phyloP scores from a whole-genome alignment of 1,140 invertebrate genomes.

The Caenorhabditis latens region DNA sequence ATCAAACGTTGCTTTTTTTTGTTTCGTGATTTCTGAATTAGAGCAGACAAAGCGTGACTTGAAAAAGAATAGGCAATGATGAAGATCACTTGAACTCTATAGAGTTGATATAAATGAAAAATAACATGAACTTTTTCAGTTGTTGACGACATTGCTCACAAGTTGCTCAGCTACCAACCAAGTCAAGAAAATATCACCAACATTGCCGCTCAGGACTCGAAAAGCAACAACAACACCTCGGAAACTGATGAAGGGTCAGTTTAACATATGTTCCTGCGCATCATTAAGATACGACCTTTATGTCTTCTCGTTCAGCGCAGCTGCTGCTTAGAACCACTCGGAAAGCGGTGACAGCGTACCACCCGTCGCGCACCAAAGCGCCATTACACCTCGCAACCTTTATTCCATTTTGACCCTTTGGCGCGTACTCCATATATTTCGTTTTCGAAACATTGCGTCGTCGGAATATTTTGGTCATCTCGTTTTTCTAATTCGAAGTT shows the following conservation, averaged over 20 bases:
- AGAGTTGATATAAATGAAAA: no score
- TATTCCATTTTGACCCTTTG: neutral
- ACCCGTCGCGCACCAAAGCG: constrained; percentile 37
- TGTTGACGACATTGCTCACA: neutral
- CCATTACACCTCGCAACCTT: constrained; percentile 34
- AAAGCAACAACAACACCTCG: constrained; percentile 24
- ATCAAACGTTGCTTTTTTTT: constrained; percentile 5
- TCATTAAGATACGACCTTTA: constrained; percentile 38
- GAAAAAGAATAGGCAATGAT: neutral
- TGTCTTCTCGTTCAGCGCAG: neutral
- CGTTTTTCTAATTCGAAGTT: neutral
- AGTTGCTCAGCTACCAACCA: neutral
- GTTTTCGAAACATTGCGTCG: neutral
- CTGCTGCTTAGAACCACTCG: constrained; percentile 2
- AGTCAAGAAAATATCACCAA: constrained; percentile 17
- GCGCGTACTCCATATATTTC: neutral
- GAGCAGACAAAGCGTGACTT: neutral
- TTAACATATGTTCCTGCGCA: constrained; percentile 22
- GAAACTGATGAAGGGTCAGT: constrained; percentile 17
- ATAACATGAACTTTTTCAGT: neutral
- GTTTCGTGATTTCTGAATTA: neutral
- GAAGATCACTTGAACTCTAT: neutral
- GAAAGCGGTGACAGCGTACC: neutral
- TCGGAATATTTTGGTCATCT: neutral
- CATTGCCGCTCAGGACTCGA: neutral